phyloP scores from a whole-genome alignment of 2,113 vertebrate genomes.

The Cyanoderma ruficeps region DNA sequence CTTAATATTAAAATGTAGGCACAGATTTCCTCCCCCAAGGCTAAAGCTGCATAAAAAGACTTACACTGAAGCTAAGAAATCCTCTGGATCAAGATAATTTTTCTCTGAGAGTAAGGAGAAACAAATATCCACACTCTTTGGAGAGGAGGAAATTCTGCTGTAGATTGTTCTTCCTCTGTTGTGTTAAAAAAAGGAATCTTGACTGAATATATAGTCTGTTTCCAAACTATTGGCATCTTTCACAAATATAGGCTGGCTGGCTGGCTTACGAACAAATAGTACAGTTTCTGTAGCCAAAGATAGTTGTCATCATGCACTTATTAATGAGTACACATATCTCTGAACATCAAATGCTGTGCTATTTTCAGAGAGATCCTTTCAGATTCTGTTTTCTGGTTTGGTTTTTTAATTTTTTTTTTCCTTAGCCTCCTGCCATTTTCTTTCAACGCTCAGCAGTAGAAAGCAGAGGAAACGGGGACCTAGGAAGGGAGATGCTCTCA shows the following conservation, averaged over 20 bases:
- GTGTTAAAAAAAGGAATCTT: slow-evolving; percentile 29
- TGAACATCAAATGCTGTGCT: slow-evolving; percentile 36
- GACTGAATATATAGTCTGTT: slow-evolving; percentile 41
- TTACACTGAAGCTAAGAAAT: not conserved
- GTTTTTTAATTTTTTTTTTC: not conserved
- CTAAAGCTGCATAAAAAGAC: not conserved
- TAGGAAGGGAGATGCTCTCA: not conserved
- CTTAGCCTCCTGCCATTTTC: not conserved
- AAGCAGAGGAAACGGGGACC: not conserved
- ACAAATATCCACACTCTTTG: not conserved
- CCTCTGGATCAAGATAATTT: slow-evolving; percentile 2
- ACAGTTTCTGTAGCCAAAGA: slow-evolving; percentile 52
- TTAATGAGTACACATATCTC: slow-evolving; percentile 50
- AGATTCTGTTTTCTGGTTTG: not conserved
- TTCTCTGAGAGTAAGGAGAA: not conserved
- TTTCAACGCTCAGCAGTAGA: not conserved
- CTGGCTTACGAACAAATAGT: slow-evolving; percentile 21
- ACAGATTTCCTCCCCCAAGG: slow-evolving; percentile 27
- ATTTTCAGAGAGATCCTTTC: slow-evolving; percentile 35
- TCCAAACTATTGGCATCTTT: slow-evolving; percentile 50
- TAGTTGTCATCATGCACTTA: slow-evolving; percentile 47
- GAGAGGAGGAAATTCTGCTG: slow-evolving; percentile 5
- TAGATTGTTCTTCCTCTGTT: not conserved
- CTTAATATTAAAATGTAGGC: slow-evolving; percentile 21
- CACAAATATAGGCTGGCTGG: slow-evolving; percentile 40